Base-by-base conservation (phyloP, 2,888 invertebrate genomes). In the Phyto melanocephala region DNA sequence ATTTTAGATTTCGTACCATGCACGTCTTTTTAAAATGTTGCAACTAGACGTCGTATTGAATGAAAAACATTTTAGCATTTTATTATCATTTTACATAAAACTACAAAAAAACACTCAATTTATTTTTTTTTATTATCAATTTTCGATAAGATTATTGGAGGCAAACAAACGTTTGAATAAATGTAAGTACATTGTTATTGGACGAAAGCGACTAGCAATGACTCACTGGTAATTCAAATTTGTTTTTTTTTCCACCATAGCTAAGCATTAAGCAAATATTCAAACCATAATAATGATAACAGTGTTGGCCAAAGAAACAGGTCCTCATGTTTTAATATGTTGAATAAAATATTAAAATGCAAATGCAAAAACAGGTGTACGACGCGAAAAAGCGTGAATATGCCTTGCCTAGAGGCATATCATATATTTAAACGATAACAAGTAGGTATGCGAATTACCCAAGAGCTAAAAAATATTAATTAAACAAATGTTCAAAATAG, bases 121-220 rank as follows among this genome's bases (percentile, higher is more conserved):
- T 62, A 4, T 37, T 50, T n/a, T 37, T 17, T 52, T 13, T 17
- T 3, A n/a, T 67, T 76, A 63, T 63, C 74, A 72, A 20, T 72
- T 40, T 4, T 37, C 42, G 63, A 74, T 74, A 74, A 74, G 54
- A 74, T 22, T 35, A 37, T 15, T 24, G 6, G 42, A 7, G 13
- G 45, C 47, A 67, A 75, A 67, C 35, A 56, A 45, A 56, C 13
- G 6, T n/a, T 40, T 15, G n/a, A 22, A 11, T 24, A 45, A 45
- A 40, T n/a, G 33, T 6, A 7, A 24, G 0, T 52, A 52, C 20
- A 40, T 2, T 45, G 20, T 17, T 58, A 13, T 22, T 11, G 10
- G 17, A 13, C n/a, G 3, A 22, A 37, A 71, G 13, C 8, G 24
- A 24, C 35, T 72, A 13, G 42, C 28, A 28, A 45, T 70, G 56